Conservation (phyloP, 2,113 vertebrate species). For the Cettia cetti region DNA sequence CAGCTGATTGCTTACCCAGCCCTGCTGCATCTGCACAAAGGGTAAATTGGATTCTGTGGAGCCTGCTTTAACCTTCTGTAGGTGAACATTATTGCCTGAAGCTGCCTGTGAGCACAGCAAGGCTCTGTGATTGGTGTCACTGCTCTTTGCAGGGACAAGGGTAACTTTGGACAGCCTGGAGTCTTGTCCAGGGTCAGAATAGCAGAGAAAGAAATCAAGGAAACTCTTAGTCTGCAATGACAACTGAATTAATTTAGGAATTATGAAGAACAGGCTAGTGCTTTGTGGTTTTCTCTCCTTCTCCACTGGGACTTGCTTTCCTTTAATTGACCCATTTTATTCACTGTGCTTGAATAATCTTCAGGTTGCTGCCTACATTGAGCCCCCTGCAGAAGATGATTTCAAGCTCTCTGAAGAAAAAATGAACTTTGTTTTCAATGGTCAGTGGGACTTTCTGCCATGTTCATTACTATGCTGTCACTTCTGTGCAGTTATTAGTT, state of each 20-base stretch:
- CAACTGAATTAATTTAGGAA: neutral
- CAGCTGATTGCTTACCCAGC: neutral
- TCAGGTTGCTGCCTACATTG: neutral
- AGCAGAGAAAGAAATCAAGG: neutral
- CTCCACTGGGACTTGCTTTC: rapidly evolving
- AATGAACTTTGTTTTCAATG: neutral
- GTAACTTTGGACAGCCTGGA: neutral
- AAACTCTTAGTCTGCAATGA: neutral
- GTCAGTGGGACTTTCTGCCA: neutral
- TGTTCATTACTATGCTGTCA: neutral
- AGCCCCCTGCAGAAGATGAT: neutral
- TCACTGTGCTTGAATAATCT: neutral
- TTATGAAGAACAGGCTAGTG: neutral
- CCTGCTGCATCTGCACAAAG: neutral
- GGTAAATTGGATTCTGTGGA: neutral
- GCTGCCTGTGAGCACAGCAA: neutral
- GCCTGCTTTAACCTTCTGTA: neutral
- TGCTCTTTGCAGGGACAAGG: rapidly evolving
- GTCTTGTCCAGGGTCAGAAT: neutral
- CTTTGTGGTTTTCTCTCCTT: neutral
- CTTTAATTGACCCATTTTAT: neutral
- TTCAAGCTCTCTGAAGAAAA: neutral
- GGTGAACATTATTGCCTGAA: neutral
- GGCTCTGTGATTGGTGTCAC: neutral
- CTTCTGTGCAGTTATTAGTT: neutral